A percentile compares a stretch with the other conserved stretches of the same genome.
phyloP scores from a whole-genome alignment of 1,140 invertebrate genomes.

The Hylaeus anthracinus region DNA sequence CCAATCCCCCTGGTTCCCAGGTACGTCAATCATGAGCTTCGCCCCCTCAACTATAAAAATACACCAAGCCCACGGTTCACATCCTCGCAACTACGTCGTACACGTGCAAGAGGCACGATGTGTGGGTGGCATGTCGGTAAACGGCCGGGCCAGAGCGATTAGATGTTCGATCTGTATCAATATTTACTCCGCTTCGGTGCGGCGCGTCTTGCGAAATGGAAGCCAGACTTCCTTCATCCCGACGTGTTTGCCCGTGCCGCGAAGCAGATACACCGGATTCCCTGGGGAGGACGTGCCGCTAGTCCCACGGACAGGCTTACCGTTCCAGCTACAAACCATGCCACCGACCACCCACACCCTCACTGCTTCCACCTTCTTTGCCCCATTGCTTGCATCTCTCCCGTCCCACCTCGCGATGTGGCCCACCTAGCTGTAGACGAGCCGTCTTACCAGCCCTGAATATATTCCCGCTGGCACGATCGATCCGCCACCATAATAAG shows the following conservation, averaged over 20 bases:
- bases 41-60: slow-evolving; percentile 37
- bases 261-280: slow-evolving; percentile 77
- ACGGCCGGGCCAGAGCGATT: slow-evolving; percentile 70
- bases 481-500: slow-evolving; percentile 71
- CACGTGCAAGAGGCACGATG: slow-evolving; percentile 22
- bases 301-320: slow-evolving; percentile 75
- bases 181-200: slow-evolving; percentile 70
- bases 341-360: slow-evolving; percentile 15
- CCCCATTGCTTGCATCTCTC: slow-evolving; percentile 54
- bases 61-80: background rate
- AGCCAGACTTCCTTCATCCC: slow-evolving; percentile 70
- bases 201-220: slow-evolving; percentile 71
- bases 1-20: slow-evolving; percentile 12
- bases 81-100: background rate
- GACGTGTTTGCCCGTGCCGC: slow-evolving; percentile 76
- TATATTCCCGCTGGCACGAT: slow-evolving; percentile 62
- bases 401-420: slow-evolving; percentile 48
- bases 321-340: slow-evolving; percentile 68
- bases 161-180: slow-evolving; percentile 75
- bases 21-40: slow-evolving; percentile 48
- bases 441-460: slow-evolving; percentile 54
- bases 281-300: slow-evolving; percentile 73
- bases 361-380: slow-evolving; percentile 19
- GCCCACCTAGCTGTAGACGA: slow-evolving; percentile 46
- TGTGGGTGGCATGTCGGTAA: slow-evolving; percentile 69